Evolutionary conservation across 2,888 invertebrate genomes (phyloP).

Genomic region (Drosophila mimetica): DNA sequence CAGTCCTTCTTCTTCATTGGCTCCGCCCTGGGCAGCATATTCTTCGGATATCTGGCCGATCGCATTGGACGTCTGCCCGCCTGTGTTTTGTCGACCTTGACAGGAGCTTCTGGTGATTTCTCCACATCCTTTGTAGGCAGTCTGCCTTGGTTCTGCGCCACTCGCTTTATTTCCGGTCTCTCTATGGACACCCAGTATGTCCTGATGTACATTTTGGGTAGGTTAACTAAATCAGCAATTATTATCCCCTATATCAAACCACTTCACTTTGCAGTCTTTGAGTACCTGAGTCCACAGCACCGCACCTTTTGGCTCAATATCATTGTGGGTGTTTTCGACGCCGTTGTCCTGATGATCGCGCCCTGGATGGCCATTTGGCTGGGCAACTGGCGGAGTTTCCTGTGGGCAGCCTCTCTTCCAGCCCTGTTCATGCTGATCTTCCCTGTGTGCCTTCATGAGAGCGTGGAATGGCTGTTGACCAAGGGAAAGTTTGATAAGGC

Average conservation of each 20-base stretch:
- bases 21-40: conserved; percentile 86
- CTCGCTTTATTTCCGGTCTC: conserved; percentile 86
- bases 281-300: conserved; percentile 86
- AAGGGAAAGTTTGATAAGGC: conserved; percentile 85
- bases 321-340: conserved; percentile 86
- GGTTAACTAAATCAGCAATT: too few species aligned
- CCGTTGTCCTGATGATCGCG: conserved; percentile 85
- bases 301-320: conserved; percentile 87
- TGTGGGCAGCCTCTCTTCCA: conserved; percentile 85
- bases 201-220: conserved; percentile 87
- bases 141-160: conserved; percentile 84
- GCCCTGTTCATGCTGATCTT: conserved; percentile 84
- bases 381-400: conserved; percentile 85
- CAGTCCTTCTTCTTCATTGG: conserved; percentile 87
- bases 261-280: conserved; percentile 85
- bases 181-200: conserved; percentile 87
- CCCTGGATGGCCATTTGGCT: conserved; percentile 85
- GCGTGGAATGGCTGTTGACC: conserved; percentile 87
- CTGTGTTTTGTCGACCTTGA: conserved; percentile 85
- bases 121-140: conserved; percentile 85
- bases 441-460: conserved; percentile 86
- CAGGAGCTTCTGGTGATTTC: conserved; percentile 86
- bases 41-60: conserved; percentile 86
- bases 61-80: conserved; percentile 86
- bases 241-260: too few species aligned